Base-by-base conservation (phyloP, 2,888 invertebrate genomes). In the Phortica okadai region DNA sequence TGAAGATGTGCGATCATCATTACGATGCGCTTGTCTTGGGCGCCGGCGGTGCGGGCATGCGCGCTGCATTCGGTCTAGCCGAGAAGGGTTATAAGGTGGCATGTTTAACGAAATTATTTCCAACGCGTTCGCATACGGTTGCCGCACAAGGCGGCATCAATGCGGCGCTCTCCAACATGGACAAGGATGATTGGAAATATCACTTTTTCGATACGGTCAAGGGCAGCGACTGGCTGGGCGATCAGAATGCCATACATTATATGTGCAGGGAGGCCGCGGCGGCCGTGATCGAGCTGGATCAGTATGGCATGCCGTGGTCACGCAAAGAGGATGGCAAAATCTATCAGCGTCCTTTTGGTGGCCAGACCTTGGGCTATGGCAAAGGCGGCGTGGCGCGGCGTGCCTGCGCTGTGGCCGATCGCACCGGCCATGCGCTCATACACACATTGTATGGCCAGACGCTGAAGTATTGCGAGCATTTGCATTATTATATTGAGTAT, bases 121-220 rank as follows among this genome's bases (percentile, higher is more conserved):
- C 99, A 0, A 99, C 99, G 2, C 93, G 98, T 84, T 99, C 98
- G 1, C 99, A 99, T 90, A 99, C 99, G 4, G 98, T 99, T 1
- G 99, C 99, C 33, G 99, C 99, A 0, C 99, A 99, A 91, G 99
- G 99, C 81, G 99, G 99, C 76, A 97, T 99, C 83, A 99, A 99
- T 93, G 99, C 99, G 54, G 98, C 99, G 6, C 93, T 99, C 77
- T 96, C 97, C 89, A 95, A 94, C 85, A 98, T 98, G 96, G 97
- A 98, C 90, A 95, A 95, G 14, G 95, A 95, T 90, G 95, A 95
- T 90, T 99, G 99, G 99, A 94, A 95, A 70, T 99, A 96, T 94
- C 99, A 99, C 91, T 98, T 99, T 96, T 99, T 97, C 90, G 98
- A 99, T 90, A 99, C 98, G 4, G 97, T 99, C 0, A 99, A 98